phyloP scores from a whole-genome alignment of 2,888 invertebrate species.

The Dendrolimus pini region DNA sequence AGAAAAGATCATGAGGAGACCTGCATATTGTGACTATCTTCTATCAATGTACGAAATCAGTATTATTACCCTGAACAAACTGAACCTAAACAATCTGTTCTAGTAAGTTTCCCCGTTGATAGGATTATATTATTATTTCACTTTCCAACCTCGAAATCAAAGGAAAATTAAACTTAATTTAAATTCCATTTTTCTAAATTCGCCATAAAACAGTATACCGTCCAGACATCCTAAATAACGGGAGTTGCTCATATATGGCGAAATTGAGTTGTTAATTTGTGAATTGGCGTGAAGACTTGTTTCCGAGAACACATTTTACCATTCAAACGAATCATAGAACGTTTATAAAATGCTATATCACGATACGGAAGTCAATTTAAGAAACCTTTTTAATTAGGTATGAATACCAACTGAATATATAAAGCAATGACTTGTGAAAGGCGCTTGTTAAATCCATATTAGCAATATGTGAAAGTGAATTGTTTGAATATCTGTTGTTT shows the following conservation, averaged over 20 bases:
- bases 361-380: not conserved
- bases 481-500: no score
- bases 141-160: not conserved
- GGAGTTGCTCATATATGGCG: not conserved
- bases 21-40: no score
- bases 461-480: no score
- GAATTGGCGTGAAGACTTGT: not conserved
- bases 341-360: not conserved
- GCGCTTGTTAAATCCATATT: no score
- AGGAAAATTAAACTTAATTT: not conserved
- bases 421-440: no score
- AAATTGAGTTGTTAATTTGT: not conserved
- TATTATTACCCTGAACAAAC: no score
- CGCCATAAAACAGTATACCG: not conserved
- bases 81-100: no score
- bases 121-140: no score
- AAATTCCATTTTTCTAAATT: not conserved
- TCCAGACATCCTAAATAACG: not conserved
- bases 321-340: not conserved
- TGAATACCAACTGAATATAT: not conserved
- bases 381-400: not conserved
- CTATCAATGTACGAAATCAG: no score
- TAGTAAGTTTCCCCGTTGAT: no score
- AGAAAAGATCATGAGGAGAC: no score
- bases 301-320: not conserved